Evolutionary conservation across 53 echinoderm and acorn worm genomes (phyloP).

Genomic region (Zoroaster sp.): DNA sequence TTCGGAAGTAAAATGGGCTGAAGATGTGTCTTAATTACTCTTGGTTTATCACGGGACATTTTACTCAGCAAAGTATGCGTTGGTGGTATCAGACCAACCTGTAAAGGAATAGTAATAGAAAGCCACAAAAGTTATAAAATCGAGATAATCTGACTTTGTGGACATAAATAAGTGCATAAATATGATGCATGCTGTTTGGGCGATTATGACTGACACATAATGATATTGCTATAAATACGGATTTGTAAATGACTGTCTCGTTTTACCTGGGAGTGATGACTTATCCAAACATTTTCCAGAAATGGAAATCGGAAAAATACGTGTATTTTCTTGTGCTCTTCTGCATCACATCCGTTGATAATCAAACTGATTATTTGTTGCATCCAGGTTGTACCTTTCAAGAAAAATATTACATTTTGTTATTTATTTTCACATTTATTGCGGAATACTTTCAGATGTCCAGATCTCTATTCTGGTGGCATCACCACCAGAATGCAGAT

Average conservation of each 20-base stretch:
- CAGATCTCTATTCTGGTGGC: not conserved
- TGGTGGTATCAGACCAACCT: slow-evolving; percentile 57
- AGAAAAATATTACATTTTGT: too few relatives aligned
- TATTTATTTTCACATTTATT: too few relatives aligned
- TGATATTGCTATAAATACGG: not conserved
- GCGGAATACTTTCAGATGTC: not conserved
- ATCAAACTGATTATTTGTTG: slow-evolving; percentile 81
- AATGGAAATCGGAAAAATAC: slow-evolving; percentile 80
- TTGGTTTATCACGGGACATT: slow-evolving; percentile 56
- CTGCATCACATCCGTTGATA: slow-evolving; percentile 55
- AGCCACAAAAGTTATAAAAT: not conserved
- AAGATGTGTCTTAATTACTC: slow-evolving; percentile 84
- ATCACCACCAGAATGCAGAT: not conserved
- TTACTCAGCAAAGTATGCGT: slow-evolving; percentile 34
- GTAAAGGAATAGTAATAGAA: not conserved
- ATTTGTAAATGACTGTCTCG: not conserved
- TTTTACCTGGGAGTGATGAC: slow-evolving; percentile 52
- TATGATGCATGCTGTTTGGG: not conserved
- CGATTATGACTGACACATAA: not conserved
- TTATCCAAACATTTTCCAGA: slow-evolving; percentile 74
- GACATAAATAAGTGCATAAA: not conserved
- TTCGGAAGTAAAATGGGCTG: slow-evolving; percentile 64
- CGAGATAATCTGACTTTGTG: not conserved
- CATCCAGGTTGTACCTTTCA: slow-evolving; percentile 94
- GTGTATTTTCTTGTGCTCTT: slow-evolving; percentile 53